These are phyloP conservation scores for Scaptomyza hsui DNA, from an alignment of 1,140 invertebrate genomes.

Conservation along the genomic window DNA sequence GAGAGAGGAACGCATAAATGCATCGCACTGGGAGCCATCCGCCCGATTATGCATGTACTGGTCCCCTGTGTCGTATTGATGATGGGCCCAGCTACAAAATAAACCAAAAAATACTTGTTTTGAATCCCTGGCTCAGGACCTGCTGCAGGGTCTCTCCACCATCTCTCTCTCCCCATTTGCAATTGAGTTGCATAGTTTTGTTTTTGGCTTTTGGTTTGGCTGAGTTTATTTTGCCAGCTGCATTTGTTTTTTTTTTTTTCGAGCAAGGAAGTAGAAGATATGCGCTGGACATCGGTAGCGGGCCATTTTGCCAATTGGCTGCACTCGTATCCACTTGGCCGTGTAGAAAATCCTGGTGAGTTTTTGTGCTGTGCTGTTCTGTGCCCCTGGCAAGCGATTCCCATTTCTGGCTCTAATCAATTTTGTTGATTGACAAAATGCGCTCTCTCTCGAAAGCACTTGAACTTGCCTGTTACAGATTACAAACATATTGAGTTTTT, in stretches of 20 bases:
- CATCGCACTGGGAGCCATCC: constrained; percentile 64
- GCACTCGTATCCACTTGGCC: constrained; percentile 50
- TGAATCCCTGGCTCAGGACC: constrained; percentile 1
- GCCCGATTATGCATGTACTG: constrained; percentile 75
- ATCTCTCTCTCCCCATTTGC: constrained; percentile 4
- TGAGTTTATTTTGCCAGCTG: constrained; percentile 55
- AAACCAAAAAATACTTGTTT: constrained; percentile 73
- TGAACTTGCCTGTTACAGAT: neutral
- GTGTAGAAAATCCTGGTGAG: constrained; percentile 5
- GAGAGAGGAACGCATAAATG: constrained; percentile 55
- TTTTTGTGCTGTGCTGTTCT: too few species aligned
- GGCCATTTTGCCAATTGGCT: constrained; percentile 72
- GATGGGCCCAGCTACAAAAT: constrained; percentile 56
- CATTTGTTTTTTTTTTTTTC: constrained; percentile 9
- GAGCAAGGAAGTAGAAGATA: neutral
- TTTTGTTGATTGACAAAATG: constrained; percentile 73
- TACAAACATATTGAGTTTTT: neutral
- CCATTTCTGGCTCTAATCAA: constrained; percentile 69
- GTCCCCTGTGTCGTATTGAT: constrained; percentile 73
- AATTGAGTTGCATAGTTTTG: constrained; percentile 66
- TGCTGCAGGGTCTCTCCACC: neutral
- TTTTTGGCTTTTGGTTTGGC: constrained; percentile 50
- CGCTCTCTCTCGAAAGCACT: constrained; percentile 2
- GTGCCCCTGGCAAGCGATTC: constrained; percentile 45
- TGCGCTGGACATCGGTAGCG: neutral